Evolutionary conservation across 2,113 vertebrate genomes (phyloP).

Genomic region (Psammodynastes pulverulentus): DNA sequence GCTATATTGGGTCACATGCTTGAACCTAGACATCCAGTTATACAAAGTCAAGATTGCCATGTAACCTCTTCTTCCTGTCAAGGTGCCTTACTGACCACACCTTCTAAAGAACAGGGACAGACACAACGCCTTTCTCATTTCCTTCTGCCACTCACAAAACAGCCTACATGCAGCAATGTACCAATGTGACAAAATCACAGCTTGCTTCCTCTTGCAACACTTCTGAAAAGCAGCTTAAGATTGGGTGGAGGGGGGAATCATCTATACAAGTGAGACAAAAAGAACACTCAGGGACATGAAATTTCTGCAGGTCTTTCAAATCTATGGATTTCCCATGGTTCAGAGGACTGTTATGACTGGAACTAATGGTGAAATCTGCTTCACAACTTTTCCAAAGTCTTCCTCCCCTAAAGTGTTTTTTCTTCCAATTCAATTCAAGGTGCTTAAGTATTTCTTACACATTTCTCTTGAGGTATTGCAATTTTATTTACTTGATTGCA

Average conservation of each 20-base stretch:
- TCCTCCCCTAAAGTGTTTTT: not conserved
- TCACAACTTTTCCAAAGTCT: not conserved
- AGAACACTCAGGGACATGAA: not conserved
- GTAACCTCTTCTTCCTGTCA: not conserved
- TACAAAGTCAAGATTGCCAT: rapidly evolving
- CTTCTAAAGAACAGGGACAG: not conserved
- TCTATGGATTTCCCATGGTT: not conserved
- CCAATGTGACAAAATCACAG: constrained; percentile 3
- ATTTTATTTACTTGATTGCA: not conserved
- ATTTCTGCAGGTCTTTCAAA: not conserved
- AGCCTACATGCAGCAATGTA: not conserved
- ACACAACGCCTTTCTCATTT: not conserved
- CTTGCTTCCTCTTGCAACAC: not conserved
- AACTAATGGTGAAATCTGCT: not conserved
- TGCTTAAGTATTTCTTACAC: not conserved
- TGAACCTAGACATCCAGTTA: not conserved
- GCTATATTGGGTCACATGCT: not conserved
- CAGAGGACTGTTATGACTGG: not conserved
- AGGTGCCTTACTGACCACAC: not conserved
- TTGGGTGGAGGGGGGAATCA: not conserved
- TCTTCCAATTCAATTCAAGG: not conserved
- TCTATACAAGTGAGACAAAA: not conserved
- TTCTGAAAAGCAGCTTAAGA: not conserved
- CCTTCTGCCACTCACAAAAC: not conserved
- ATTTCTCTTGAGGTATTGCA: not conserved